Evolutionary conservation across 2,797 vertebrate genomes (phyloP).

Genomic region (Masticophis lateralis): DNA sequence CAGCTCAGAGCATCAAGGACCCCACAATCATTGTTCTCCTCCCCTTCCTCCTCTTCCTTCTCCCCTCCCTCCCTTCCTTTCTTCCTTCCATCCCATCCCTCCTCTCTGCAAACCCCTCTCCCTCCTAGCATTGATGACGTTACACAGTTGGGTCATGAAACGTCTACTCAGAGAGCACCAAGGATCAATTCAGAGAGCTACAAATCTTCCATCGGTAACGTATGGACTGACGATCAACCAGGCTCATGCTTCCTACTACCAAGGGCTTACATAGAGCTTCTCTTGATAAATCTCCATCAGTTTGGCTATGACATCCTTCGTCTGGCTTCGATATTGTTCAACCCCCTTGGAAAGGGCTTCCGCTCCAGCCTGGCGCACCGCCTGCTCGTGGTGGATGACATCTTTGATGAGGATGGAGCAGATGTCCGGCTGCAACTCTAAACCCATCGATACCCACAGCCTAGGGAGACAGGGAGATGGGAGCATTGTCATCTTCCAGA

Average conservation of each 20-base stretch:
- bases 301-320: slow-evolving; percentile 82
- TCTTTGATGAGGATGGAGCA: slow-evolving; percentile 90
- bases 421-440: slow-evolving; percentile 89
- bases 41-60: too few relatives aligned
- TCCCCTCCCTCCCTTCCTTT: too few relatives aligned
- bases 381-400: slow-evolving; percentile 90
- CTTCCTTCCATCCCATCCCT: too few relatives aligned
- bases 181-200: neutral
- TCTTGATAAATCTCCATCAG: slow-evolving; percentile 95
- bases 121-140: too few relatives aligned
- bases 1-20: too few relatives aligned
- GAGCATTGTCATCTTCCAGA: neutral
- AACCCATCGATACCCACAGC: slow-evolving; percentile 86
- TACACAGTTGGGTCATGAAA: too few relatives aligned
- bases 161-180: neutral
- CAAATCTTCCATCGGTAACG: neutral
- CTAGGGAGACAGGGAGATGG: slow-evolving; percentile 61
- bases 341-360: slow-evolving; percentile 90
- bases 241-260: neutral
- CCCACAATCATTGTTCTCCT: too few relatives aligned
- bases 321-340: slow-evolving; percentile 84
- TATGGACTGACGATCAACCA: neutral
- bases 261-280: slow-evolving; percentile 90
- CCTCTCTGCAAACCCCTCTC: too few relatives aligned
- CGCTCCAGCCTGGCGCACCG: slow-evolving; percentile 85